A percentile compares a stretch with the other conserved stretches of the same genome.
Evolutionary conservation across 1,140 invertebrate genomes (phyloP).

Genomic region (Papilio polytes): DNA sequence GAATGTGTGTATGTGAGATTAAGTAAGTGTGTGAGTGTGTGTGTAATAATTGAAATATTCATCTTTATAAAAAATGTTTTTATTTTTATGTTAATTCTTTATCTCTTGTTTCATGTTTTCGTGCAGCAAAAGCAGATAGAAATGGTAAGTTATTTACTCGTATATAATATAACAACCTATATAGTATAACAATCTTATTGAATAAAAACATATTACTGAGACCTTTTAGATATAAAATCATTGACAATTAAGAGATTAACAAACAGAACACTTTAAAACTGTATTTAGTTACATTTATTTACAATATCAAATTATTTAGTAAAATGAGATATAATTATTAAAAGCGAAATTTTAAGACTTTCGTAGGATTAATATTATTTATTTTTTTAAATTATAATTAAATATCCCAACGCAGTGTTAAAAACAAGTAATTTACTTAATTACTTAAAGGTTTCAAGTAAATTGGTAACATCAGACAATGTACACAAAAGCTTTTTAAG

Average conservation of each 20-base stretch:
- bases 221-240: too few species aligned
- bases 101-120: slow-evolving; percentile 66
- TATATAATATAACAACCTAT: too few species aligned
- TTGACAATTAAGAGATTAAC: too few species aligned
- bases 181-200: too few species aligned
- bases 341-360: background rate
- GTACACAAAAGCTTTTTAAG: slow-evolving; percentile 45
- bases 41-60: too few species aligned
- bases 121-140: slow-evolving; percentile 57
- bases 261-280: too few species aligned
- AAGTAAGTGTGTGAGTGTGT: too few species aligned
- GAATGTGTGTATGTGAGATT: too few species aligned
- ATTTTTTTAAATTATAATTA: background rate
- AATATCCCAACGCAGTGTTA: background rate
- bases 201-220: too few species aligned
- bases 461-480: background rate
- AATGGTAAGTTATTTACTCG: slow-evolving; percentile 64
- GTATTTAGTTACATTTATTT: background rate
- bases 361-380: background rate
- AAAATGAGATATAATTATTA: background rate
- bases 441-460: background rate
- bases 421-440: slow-evolving; percentile 1
- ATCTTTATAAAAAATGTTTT: too few species aligned
- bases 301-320: background rate
- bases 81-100: background rate